Evolutionary conservation across 2,113 vertebrate genomes (phyloP).

Genomic region (Erpornis zantholeuca): DNA sequence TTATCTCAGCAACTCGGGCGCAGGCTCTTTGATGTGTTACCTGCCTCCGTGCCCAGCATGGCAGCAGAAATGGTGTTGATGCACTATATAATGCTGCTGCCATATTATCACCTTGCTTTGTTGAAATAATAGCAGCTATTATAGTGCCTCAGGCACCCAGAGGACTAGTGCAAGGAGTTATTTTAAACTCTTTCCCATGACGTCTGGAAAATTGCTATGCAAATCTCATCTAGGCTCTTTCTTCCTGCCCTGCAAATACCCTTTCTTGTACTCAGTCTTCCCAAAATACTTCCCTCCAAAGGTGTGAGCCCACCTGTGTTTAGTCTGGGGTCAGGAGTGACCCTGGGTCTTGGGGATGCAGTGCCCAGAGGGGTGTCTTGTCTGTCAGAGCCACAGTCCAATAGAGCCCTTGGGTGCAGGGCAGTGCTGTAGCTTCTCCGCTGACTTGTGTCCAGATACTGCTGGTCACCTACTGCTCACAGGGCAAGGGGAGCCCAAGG

Average conservation of each 20-base stretch:
- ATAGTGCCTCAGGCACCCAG: background rate
- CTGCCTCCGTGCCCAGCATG: background rate
- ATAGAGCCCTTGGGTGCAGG: background rate
- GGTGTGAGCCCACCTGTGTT: background rate
- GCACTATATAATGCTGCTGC: background rate
- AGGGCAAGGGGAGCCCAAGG: background rate
- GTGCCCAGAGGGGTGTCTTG: background rate
- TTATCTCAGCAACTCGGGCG: background rate
- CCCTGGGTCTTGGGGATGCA: background rate
- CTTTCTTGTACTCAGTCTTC: background rate
- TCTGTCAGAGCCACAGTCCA: background rate
- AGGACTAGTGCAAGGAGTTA: background rate
- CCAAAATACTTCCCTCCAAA: background rate
- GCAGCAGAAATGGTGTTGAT: slow-evolving; percentile 13
- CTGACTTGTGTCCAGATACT: background rate
- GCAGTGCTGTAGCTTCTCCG: background rate
- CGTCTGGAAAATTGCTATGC: background rate
- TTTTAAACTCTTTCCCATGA: slow-evolving; percentile 32
- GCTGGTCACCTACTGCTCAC: background rate
- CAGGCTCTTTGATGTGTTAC: slow-evolving; percentile 52
- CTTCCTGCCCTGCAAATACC: background rate
- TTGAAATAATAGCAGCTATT: slow-evolving; percentile 9
- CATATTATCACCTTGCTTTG: slow-evolving; percentile 8
- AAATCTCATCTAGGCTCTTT: background rate
- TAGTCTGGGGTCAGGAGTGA: background rate